Percentiles rank a stretch among this genome's conserved stretches.
Conservation (phyloP, 2,888 invertebrate genomes). For the Conus canariensis region DNA sequence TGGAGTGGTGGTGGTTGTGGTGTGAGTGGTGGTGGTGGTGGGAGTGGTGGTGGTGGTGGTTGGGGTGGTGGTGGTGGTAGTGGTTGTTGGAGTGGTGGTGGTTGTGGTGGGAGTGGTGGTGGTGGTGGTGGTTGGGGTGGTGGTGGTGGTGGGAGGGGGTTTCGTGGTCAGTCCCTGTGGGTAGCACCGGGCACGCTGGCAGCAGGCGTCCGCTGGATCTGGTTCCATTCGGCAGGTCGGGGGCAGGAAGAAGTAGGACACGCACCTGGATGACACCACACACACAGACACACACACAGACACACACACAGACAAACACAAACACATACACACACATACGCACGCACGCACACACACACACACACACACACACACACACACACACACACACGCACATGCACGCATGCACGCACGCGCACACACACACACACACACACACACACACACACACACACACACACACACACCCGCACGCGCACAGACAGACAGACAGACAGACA, state of each 20-base stretch:
- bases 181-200: constrained; percentile 47
- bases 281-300: not conserved
- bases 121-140: constrained; percentile 5
- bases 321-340: no score
- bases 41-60: not conserved
- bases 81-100: not conserved
- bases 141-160: not conserved
- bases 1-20: not conserved
- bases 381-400: no score
- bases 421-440: no score
- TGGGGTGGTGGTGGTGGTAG: not conserved
- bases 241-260: constrained; percentile 53
- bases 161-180: not conserved
- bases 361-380: no score
- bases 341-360: no score
- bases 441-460: no score
- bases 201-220: constrained; percentile 61
- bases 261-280: constrained; percentile 2
- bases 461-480: no score
- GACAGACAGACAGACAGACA: no score
- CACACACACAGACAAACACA: no score
- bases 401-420: no score
- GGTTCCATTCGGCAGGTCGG: constrained; percentile 60
- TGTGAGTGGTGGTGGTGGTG: not conserved
- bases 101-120: not conserved